A percentile compares a stretch with the other conserved stretches of the same genome.
phyloP scores from a whole-genome alignment of 2,888 invertebrate genomes.

The Onthophagus sagittarius region DNA sequence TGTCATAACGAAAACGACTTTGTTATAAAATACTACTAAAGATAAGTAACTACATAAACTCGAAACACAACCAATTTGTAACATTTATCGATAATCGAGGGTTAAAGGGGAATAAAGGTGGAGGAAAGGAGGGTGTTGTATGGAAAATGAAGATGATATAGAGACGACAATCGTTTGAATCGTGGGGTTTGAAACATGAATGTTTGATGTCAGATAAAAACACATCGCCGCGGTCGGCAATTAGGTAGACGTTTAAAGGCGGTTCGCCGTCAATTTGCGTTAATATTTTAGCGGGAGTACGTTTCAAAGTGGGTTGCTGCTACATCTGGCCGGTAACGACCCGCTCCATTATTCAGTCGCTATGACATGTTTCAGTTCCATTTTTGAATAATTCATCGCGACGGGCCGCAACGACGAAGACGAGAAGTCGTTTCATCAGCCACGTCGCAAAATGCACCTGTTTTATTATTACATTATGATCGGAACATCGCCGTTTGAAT shows the following conservation, averaged over 20 bases:
- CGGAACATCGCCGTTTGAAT: not conserved
- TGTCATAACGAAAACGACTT: too few species aligned
- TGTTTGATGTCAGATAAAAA: not conserved
- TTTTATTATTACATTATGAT: not conserved
- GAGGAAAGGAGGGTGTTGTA: too few species aligned
- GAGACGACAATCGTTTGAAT: not conserved
- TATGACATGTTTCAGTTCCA: not conserved
- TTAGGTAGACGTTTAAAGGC: slow-evolving; percentile 10
- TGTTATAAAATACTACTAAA: too few species aligned
- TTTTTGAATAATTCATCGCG: slow-evolving; percentile 4
- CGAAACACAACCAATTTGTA: too few species aligned
- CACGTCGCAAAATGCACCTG: not conserved
- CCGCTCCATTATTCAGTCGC: slow-evolving; percentile 1
- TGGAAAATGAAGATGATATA: not conserved
- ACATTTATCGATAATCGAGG: too few species aligned
- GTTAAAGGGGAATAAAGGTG: too few species aligned
- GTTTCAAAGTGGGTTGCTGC: not conserved
- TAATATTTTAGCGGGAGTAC: slow-evolving; percentile 6
- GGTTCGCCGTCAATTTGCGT: slow-evolving; percentile 6
- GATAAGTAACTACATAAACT: too few species aligned
- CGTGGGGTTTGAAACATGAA: not conserved
- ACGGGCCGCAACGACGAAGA: not conserved
- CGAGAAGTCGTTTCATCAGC: not conserved
- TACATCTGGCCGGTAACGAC: slow-evolving; percentile 10
- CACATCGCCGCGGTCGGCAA: not conserved